Evolutionary conservation across 1,140 invertebrate genomes (phyloP).

Genomic region (Lucilia cuprina): DNA sequence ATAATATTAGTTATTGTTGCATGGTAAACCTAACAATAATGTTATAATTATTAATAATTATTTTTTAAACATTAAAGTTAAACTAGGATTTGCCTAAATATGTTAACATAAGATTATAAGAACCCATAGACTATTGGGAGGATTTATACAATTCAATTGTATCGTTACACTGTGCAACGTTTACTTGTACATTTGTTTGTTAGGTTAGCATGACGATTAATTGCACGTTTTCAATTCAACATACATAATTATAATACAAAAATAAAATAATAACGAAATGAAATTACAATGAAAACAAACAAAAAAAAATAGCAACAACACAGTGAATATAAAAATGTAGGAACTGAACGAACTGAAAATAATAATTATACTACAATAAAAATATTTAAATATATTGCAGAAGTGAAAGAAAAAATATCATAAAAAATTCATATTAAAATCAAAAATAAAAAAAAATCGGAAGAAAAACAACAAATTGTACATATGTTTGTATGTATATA

Average conservation of each 20-base stretch:
- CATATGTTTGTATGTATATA: no score
- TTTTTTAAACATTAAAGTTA: no score
- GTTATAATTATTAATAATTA: no score
- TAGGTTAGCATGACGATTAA: conserved; percentile 1
- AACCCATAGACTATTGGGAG: no score
- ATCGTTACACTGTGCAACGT: not conserved
- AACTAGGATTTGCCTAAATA: no score
- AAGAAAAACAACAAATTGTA: not conserved
- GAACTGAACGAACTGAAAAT: not conserved
- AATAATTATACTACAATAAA: conserved; percentile 2
- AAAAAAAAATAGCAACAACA: not conserved
- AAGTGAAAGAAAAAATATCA: not conserved
- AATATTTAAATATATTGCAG: not conserved
- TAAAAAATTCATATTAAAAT: not conserved
- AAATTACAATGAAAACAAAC: not conserved
- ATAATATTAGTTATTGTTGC: no score
- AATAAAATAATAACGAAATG: conserved; percentile 30
- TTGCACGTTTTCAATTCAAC: conserved; percentile 21
- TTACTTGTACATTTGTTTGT: not conserved
- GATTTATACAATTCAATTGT: no score
- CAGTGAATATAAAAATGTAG: not conserved
- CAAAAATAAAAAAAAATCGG: not conserved
- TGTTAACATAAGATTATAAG: no score
- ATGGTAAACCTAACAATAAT: no score
- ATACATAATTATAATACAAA: conserved; percentile 26